Evolutionary conservation across 2,113 vertebrate genomes (phyloP), one percentile per base, ranked within the genome.

Genomic region (Chloropsis cyanopogon): DNA sequence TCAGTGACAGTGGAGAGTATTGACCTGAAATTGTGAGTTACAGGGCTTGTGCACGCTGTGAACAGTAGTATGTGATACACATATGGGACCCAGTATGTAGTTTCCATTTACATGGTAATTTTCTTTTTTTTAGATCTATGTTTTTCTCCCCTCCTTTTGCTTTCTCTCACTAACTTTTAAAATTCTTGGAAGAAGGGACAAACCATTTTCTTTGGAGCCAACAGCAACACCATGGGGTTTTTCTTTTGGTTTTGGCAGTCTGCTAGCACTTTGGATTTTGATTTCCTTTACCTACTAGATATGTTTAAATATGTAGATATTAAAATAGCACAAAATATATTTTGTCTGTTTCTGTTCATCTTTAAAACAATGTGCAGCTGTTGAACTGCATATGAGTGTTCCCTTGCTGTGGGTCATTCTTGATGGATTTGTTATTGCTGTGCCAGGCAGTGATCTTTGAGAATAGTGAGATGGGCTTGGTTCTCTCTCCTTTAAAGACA

Each of bases 311-410:
- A 95, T 95, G 93, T 95, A 82, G 92, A 91, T 95, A 91, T 90
- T 96, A 93, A 92, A 96, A 92, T 93, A 97, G 85, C 73, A 91
- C 68, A 70, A 82, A 92, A 42, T 19, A 6, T 70, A 46, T 88
- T 95, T 94, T 96, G 95, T 96, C 95, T 93, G 89, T 86, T 97
- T 97, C 90, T 92, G 91, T 89, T 96, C 56, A 44, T 95, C 93
- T 95, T 89, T 78, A 52, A 96, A 97, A 88, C 80, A 68, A 91
- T 16, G 56, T 90, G 79, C 95, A 95, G 96, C 93, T 96, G 95
- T 97, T 90, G 89, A 88, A 29, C 63, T 73, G 47, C n/a, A 68
- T 18, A 19, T 23, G 81, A 97, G 66, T 44, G 33, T 83, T 90
- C 31, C 13, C 33, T 88, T 90, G 82, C 80, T 14, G 4, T 24